Base-by-base conservation (phyloP, 2,113 vertebrate genomes). In the Morone chrysops region DNA sequence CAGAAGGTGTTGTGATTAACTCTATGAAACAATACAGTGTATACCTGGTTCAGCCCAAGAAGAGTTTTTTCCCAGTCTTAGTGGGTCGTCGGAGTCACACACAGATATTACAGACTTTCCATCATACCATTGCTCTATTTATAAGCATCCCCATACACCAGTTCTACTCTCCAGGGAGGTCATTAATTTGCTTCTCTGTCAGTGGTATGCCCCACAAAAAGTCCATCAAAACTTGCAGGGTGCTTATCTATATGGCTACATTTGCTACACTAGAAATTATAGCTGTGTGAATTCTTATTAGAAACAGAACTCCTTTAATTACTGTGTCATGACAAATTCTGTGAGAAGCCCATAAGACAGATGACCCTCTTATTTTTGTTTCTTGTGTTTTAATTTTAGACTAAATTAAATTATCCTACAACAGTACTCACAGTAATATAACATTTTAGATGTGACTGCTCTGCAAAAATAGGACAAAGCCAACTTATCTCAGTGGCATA, bases 111-210 rank as follows among this genome's bases (percentile, higher is more conserved):
- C 87, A 87, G 78, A 81, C 78, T 78, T 87, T 86, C 84, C 84
- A 90, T 91, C 90, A 89, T 78, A 89, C 70, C 92, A 85, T 40
- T 36, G 81, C 81, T 89, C 92, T 94, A 91, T 93, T 94, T 92
- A 86, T 93, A 91, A 87, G 80, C 59, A 79, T 93, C 90, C 92
- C 90, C 45, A 72, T 81, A 83, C 86, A 85, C 87, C 82, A 71
- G 71, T 60, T 18, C 62, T 63, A 22, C 72, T 86, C 93, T 86
- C 89, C 59, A 66, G 93, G 90, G 91, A 89, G 87, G 90, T 92
- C 88, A 94, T 94, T 94, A 90, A 93, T 94, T 93, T 90, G 85
- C 85, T 82, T 90, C 86, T 87, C 86, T 82, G 90, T 90, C 92
- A 92, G 90, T 90, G 70, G 77, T 82, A 68, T 90, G 92, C 81